Percentiles rank a stretch among this genome's conserved stretches.
Conservation (phyloP, 2,888 invertebrate species). For the Augiades crinisus region DNA sequence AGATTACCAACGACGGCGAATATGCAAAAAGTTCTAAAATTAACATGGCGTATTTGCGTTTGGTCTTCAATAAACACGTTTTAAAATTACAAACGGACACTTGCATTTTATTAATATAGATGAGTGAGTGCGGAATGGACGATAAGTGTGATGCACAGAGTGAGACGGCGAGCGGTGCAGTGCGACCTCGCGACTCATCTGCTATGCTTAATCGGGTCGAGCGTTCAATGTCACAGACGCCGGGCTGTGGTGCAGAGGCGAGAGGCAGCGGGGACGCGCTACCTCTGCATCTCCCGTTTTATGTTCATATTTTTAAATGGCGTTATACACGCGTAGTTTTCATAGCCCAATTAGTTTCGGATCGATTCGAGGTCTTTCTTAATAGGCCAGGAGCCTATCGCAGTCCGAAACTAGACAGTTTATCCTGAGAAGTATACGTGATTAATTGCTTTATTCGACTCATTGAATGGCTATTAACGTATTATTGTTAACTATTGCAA, state of each 20-base stretch:
- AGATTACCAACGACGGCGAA: too few species aligned
- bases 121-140: conserved; percentile 31
- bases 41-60: not conserved
- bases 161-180: conserved; percentile 30
- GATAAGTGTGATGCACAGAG: conserved; percentile 33
- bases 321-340: too few species aligned
- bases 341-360: too few species aligned
- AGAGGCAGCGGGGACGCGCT: conserved; percentile 36
- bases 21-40: not conserved
- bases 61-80: not conserved
- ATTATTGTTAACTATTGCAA: too few species aligned
- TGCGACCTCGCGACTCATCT: conserved; percentile 62
- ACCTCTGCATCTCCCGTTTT: too few species aligned
- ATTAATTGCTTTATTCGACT: too few species aligned
- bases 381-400: too few species aligned
- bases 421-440: too few species aligned
- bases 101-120: conserved; percentile 13
- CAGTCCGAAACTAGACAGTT: too few species aligned
- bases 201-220: conserved; percentile 67
- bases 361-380: too few species aligned
- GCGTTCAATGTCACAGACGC: conserved; percentile 66
- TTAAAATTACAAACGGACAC: conserved; percentile 8
- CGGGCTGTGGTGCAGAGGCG: conserved; percentile 37
- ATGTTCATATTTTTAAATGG: too few species aligned
- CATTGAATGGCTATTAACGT: too few species aligned